Evolutionary conservation across 2,113 vertebrate species (phyloP), one percentile per base, ranked within the genome.

Genomic region (Cephalopholis sonnerati): DNA sequence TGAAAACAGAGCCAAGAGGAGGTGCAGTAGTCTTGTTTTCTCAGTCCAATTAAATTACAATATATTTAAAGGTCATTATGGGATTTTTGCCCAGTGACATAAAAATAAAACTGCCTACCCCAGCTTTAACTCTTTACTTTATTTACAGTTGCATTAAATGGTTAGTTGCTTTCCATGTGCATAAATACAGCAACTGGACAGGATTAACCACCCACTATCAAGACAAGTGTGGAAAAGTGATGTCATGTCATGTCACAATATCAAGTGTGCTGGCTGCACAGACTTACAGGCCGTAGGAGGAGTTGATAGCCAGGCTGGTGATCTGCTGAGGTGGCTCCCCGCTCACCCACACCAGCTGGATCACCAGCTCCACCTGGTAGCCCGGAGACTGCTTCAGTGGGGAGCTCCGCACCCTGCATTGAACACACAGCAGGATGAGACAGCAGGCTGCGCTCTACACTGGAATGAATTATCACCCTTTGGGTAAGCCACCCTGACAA

Each of bases 301-400:
- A 99, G 90, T 99, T 99, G 84, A 99, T 76, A 39, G 96, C 97
- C 93, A 99, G 94, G 92, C 98, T 98, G 81, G 97, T 98, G 95
- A 99, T 98, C 77, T 97, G 98, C 22, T 99, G 98, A 75, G 98
- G 98, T n/a, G 98, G 98, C 88, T 99, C 98, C 87, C 98, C 98
- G 57, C 97, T 96, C 83, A 99, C 98, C 98, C 98, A 99, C 57
- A 99, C 96, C 93, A 99, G 94, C 93, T 99, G 98, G 91, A 99
- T 96, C 82, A 99, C 96, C 53, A 99, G 95, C 85, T 99, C 98
- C 80, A 96, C 96, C 93, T 99, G 98, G 91, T 97, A 99, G 66
- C 98, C 98, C 44, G 97, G 95, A 89, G 97, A 98, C 92, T 99
- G 98, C 89, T 99, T 99, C 83, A 99, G 96, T 70, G 98, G 95